Conservation (phyloP, 2,888 invertebrate genomes). For the Odontothrips loti region DNA sequence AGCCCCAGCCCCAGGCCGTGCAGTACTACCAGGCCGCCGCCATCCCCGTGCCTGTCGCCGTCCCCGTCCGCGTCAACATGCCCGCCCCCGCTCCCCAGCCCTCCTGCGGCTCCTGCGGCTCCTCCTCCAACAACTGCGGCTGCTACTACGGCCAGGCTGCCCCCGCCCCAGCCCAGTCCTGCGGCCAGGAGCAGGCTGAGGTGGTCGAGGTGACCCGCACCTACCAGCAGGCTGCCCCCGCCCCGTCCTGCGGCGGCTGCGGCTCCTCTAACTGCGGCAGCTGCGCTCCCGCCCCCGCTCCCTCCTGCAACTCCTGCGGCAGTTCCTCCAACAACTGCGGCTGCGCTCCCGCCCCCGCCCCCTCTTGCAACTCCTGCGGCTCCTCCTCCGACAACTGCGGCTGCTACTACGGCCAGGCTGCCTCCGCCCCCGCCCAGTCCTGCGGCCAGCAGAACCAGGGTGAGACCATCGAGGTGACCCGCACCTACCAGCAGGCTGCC, state of each 20-base stretch:
- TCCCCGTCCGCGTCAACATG: background rate
- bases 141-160: background rate
- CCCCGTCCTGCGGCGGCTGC: background rate
- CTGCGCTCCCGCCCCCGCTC: background rate
- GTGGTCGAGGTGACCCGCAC: background rate
- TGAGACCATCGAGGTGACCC: conserved; percentile 5
- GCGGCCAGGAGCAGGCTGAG: background rate
- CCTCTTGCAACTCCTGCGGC: background rate
- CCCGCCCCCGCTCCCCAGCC: background rate
- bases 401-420: background rate
- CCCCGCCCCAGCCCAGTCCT: background rate
- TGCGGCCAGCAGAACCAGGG: background rate
- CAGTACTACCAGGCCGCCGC: background rate
- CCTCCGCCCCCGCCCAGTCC: background rate
- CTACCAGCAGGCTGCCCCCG: background rate
- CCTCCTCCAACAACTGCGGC: background rate
- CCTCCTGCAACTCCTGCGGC: conserved; percentile 10
- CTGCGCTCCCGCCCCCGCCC: background rate
- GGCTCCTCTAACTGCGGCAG: background rate
- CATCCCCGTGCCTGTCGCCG: background rate
- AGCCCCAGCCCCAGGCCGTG: background rate
- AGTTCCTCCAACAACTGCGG: background rate
- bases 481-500: background rate
- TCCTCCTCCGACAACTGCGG: background rate
- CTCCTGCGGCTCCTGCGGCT: background rate